Percentiles rank a stretch among this genome's conserved stretches.
phyloP scores from a whole-genome alignment of 2,888 invertebrate genomes.

The Arrhopalites spinosus region DNA sequence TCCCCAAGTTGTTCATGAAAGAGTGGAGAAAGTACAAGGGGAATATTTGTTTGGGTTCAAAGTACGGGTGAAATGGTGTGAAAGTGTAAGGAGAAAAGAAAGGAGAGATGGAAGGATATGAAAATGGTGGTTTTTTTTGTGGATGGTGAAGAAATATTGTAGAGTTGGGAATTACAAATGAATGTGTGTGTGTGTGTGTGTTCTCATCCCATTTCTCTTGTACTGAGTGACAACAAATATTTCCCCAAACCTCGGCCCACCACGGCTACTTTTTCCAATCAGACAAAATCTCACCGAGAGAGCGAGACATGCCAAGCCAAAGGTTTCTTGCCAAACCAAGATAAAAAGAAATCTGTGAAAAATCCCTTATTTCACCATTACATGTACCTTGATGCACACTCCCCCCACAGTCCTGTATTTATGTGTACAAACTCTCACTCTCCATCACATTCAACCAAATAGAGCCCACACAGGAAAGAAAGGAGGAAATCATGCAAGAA shows the following conservation, averaged over 20 bases:
- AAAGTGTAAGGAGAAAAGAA: neutral
- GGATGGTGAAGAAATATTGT: neutral
- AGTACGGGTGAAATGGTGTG: neutral
- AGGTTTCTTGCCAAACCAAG: neutral
- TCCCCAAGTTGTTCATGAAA: no score
- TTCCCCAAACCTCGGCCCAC: neutral
- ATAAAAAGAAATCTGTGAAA: no score
- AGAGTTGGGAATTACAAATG: constrained; percentile 7
- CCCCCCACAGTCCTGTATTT: no score
- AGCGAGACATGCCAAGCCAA: neutral
- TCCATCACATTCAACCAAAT: neutral
- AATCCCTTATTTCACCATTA: neutral
- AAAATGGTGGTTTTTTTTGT: no score
- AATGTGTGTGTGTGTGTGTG: neutral
- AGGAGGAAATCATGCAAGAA: neutral
- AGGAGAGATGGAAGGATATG: neutral
- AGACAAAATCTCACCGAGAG: neutral
- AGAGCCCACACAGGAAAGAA: neutral
- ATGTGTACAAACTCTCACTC: no score
- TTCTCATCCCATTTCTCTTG: constrained; percentile 4
- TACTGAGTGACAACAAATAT: neutral
- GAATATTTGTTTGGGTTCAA: neutral
- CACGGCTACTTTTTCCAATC: constrained; percentile 10
- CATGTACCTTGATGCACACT: neutral
- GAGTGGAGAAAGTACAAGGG: no score